Conservation (phyloP, 2,797 vertebrate genomes). For the Molothrus aeneus region DNA sequence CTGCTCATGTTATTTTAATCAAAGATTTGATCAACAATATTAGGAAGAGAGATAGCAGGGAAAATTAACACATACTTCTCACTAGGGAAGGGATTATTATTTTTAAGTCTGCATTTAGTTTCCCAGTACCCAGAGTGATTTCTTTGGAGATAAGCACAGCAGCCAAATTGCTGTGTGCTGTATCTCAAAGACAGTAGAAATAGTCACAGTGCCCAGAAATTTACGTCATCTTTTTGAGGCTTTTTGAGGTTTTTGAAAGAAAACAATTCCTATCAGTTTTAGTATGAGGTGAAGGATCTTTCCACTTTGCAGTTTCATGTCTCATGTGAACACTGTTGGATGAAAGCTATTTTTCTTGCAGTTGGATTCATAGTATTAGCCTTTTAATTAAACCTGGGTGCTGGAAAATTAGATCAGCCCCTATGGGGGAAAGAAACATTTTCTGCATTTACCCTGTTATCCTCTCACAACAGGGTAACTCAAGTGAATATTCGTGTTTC, state of each 20-base stretch:
- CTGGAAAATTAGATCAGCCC: not conserved
- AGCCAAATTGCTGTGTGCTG: not conserved
- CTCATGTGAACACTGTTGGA: accelerated
- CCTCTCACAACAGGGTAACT: not conserved
- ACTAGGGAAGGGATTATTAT: not conserved
- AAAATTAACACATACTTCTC: not conserved
- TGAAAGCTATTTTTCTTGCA: not conserved
- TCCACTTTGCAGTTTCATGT: not conserved
- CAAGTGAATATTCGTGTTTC: not conserved
- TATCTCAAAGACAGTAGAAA: not conserved
- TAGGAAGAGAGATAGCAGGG: constrained; percentile 21
- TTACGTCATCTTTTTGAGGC: not conserved
- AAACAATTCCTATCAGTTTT: not conserved
- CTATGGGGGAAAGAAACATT: not conserved
- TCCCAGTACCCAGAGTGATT: not conserved
- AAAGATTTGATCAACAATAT: constrained; percentile 54
- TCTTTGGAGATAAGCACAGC: not conserved
- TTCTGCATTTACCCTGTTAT: not conserved
- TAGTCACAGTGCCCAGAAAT: not conserved
- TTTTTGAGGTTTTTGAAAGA: not conserved
- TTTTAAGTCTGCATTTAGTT: constrained; percentile 34
- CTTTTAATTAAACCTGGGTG: not conserved
- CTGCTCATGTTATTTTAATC: constrained; percentile 50
- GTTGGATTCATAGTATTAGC: not conserved
- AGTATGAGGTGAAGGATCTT: not conserved